Base-by-base conservation (phyloP, 1,140 invertebrate genomes). In the Rhyacophila brunnea region DNA sequence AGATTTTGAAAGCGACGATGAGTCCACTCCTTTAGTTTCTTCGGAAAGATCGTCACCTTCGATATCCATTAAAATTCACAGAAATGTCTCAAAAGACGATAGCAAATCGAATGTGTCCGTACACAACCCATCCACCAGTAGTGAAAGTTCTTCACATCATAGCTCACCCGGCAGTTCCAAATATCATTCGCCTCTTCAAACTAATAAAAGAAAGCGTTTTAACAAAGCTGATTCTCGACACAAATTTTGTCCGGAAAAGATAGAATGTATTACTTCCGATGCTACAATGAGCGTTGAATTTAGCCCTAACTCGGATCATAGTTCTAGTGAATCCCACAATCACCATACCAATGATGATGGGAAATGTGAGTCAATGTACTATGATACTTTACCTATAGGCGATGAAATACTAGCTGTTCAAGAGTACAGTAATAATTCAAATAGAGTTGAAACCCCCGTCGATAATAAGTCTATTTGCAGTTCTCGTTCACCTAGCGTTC, bases 11-110 rank as follows among this genome's bases (percentile, higher is more conserved):
- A 81, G 78, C 67, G 84, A 85, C 63, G 83, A 85, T 63, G 85
- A 86, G 66, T 83, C 82, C 0, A 85, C 83, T 9, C 85, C 84
- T 17, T 72, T 86, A 5, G 82, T 86, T 6, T 81, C 79, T 32
- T 66, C 63, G 4, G 59, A 60, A 45, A 45, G 51, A 50, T 65
- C 63, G 13, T 60, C 55, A 1, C 58, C 58, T 18, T 65, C 62
- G 7, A 35, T 55, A 11, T 63, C 60, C 11, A 49, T 63, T 9
- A 58, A 63, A 50, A 34, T 36, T 46, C 53, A 57, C 13, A 49
- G 43, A 32, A 49, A 58, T 32, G 34, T 44, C 17, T 34, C 50
- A 10, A 51, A 58, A 42, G 60, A 63, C 23, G 57, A 52, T 7
- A 18, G 11, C 20, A 54, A 54, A 54, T 13, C 20, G 11, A 46